Evolutionary conservation across 2,113 vertebrate genomes (phyloP).

Genomic region (Candoia aspera): DNA sequence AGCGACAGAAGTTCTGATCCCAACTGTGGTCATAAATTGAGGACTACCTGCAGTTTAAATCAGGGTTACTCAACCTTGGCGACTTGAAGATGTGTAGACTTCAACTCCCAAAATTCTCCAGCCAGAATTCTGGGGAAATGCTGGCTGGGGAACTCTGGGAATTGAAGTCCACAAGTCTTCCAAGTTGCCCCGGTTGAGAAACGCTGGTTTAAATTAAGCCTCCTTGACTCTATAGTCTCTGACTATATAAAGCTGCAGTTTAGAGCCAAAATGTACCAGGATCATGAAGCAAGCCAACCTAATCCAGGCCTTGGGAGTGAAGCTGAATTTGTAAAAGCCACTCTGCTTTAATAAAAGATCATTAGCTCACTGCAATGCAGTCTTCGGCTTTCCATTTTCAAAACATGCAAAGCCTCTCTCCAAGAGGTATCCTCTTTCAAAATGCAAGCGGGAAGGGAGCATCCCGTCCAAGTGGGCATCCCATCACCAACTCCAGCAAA

Average conservation of each 20-base stretch:
- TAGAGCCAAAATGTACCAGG: neutral
- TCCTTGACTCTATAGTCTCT: neutral
- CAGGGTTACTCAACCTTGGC: too few species aligned
- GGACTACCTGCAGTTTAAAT: too few species aligned
- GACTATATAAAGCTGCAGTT: neutral
- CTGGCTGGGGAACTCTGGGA: too few species aligned
- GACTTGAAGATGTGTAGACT: too few species aligned
- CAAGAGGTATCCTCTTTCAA: neutral
- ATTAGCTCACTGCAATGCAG: neutral
- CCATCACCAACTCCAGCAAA: neutral
- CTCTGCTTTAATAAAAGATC: neutral
- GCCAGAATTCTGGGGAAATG: too few species aligned
- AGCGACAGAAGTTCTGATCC: too few species aligned
- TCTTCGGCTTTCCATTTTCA: neutral
- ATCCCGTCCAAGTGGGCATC: neutral
- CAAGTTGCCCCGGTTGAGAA: too few species aligned
- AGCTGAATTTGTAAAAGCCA: neutral
- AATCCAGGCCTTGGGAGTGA: neutral
- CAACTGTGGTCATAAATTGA: too few species aligned
- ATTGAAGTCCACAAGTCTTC: too few species aligned
- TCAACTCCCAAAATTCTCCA: too few species aligned
- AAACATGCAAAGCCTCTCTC: neutral
- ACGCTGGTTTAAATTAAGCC: neutral
- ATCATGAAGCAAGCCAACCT: neutral
- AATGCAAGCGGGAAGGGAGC: neutral